phyloP scores from a whole-genome alignment of 2,888 invertebrate species.

The Pyrgus malvae region DNA sequence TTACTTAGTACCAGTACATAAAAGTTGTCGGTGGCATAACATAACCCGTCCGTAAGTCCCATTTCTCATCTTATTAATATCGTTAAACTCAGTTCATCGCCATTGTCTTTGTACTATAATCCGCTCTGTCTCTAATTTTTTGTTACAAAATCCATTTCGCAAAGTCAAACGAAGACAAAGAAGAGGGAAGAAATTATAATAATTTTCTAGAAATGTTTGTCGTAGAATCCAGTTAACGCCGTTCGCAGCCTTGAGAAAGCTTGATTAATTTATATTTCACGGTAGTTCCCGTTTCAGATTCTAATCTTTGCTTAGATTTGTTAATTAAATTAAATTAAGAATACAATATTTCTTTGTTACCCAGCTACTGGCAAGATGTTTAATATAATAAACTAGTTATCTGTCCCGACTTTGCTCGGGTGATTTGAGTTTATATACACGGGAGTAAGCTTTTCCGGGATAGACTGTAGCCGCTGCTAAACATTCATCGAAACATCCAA shows the following conservation, averaged over 20 bases:
- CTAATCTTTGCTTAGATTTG: neutral
- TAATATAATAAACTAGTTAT: no score
- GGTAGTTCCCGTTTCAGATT: neutral
- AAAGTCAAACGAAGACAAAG: conserved; percentile 15
- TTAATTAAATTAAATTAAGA: neutral
- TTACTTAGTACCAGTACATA: no score
- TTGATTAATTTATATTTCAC: conserved; percentile 2
- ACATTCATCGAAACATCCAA: no score
- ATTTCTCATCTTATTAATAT: no score
- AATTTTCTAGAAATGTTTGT: conserved; percentile 13
- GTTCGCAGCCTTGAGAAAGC: conserved; percentile 27
- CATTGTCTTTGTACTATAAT: conserved; percentile 7
- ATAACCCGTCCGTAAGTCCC: no score
- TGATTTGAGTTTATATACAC: no score
- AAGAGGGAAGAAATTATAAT: conserved; percentile 2
- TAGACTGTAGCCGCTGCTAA: no score
- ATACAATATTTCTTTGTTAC: no score
- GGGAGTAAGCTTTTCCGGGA: no score
- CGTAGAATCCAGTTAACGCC: conserved; percentile 30
- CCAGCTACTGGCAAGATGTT: no score
- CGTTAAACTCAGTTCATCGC: neutral
- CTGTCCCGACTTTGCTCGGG: no score
- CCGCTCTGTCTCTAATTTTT: neutral
- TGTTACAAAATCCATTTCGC: neutral
- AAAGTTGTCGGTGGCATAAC: no score